These are phyloP conservation scores for Montipora cactus DNA, from an alignment of 64 coral and sea anemone genomes.

Conservation along the genomic window DNA sequence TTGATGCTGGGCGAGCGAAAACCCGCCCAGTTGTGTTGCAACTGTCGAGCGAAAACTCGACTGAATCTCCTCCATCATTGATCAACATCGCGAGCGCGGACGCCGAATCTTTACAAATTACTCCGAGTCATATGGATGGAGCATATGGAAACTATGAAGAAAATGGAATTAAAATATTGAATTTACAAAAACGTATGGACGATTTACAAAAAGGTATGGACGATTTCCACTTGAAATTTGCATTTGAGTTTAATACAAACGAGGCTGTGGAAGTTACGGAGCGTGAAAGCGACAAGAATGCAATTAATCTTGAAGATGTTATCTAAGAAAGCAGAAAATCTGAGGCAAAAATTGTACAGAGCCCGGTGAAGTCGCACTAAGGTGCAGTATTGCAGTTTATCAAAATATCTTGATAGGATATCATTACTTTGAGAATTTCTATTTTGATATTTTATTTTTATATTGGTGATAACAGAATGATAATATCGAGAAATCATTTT, in stretches of 20 bases:
- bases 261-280: not conserved
- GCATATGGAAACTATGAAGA: not conserved
- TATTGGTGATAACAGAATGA: no score
- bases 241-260: not conserved
- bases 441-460: no score
- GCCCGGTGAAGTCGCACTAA: no score
- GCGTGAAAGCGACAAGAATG: not conserved
- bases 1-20: not conserved
- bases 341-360: not conserved
- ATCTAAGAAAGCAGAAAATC: not conserved
- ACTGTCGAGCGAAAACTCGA: not conserved
- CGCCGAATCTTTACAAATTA: not conserved
- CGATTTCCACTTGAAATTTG: not conserved
- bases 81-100: not conserved
- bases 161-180: not conserved
- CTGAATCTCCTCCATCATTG: no score
- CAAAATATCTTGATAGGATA: no score
- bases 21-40: not conserved
- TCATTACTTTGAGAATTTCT: no score
- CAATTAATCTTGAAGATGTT: not conserved
- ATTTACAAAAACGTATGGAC: not conserved
- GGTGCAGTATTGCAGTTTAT: no score
- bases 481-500: no score
- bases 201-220: not conserved
- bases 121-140: not conserved